Evolutionary conservation across 1,140 invertebrate genomes (phyloP).

Genomic region (Micrasema longulum): DNA sequence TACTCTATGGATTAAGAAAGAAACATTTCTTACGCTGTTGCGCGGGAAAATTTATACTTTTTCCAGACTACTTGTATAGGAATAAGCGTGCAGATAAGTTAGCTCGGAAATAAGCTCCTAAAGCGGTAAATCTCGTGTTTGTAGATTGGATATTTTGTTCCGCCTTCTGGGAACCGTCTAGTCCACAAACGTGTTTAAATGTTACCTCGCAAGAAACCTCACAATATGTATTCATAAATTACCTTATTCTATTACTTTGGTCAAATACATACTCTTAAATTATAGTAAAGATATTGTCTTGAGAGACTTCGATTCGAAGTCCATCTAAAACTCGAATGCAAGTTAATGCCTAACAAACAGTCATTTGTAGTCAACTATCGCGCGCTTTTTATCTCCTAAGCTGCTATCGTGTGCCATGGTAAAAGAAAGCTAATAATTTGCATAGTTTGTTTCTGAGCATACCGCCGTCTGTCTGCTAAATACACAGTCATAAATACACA

Average conservation of each 20-base stretch:
- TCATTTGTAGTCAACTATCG: slow-evolving; percentile 13
- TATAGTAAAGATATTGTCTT: too few species aligned
- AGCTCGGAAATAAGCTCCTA: slow-evolving; percentile 50
- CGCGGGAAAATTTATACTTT: slow-evolving; percentile 49
- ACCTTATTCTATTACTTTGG: too few species aligned
- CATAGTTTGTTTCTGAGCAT: slow-evolving; percentile 29
- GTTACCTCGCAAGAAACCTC: slow-evolving; percentile 1
- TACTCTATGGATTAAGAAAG: slow-evolving; percentile 54
- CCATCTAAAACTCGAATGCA: too few species aligned
- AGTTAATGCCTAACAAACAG: slow-evolving; percentile 3
- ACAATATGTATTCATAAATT: too few species aligned
- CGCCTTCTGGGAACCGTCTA: slow-evolving; percentile 42
- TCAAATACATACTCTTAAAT: too few species aligned
- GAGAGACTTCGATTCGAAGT: too few species aligned
- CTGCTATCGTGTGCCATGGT: not conserved
- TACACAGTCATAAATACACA: slow-evolving; percentile 38
- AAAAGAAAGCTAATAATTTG: slow-evolving; percentile 27
- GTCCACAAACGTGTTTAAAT: slow-evolving; percentile 28
- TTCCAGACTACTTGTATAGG: slow-evolving; percentile 53
- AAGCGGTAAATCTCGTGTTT: slow-evolving; percentile 54
- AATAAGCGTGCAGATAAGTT: slow-evolving; percentile 53
- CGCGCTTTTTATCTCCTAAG: slow-evolving; percentile 19
- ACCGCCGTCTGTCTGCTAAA: slow-evolving; percentile 21
- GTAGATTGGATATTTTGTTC: slow-evolving; percentile 54
- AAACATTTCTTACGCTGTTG: slow-evolving; percentile 53